phyloP scores from a whole-genome alignment of 2,797 vertebrate genomes.

The Pipistrellus nathusii region DNA sequence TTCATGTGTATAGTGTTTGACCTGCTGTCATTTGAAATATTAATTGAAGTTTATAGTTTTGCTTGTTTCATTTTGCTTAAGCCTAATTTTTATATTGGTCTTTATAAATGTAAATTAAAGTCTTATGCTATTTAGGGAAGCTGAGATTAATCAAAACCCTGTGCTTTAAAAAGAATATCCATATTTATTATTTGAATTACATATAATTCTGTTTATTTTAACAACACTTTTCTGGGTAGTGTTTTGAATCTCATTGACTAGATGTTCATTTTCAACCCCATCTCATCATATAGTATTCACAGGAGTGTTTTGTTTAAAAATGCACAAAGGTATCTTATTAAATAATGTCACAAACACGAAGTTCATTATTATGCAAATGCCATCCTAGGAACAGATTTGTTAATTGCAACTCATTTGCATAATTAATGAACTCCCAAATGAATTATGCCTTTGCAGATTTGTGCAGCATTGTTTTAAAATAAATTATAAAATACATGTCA shows the following conservation, averaged over 20 bases:
- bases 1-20: slow-evolving; percentile 17
- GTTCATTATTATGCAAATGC: slow-evolving; percentile 96
- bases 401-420: slow-evolving; percentile 97
- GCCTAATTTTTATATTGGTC: slow-evolving; percentile 66
- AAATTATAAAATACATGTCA: slow-evolving; percentile 95
- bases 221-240: slow-evolving; percentile 73
- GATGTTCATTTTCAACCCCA: slow-evolving; percentile 82
- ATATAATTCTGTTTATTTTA: slow-evolving; percentile 83
- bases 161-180: slow-evolving; percentile 71
- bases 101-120: slow-evolving; percentile 79
- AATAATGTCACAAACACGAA: slow-evolving; percentile 94
- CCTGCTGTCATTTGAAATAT: slow-evolving; percentile 62
- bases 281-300: slow-evolving; percentile 84
- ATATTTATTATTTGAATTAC: slow-evolving; percentile 80
- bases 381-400: slow-evolving; percentile 94
- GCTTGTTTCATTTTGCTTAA: slow-evolving; percentile 77
- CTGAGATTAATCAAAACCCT: slow-evolving; percentile 75
- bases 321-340: slow-evolving; percentile 94
- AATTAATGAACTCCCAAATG: slow-evolving; percentile 97
- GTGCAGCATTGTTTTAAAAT: slow-evolving; percentile 93
- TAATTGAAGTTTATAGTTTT: slow-evolving; percentile 72
- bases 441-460: slow-evolving; percentile 95
- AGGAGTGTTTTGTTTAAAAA: slow-evolving; percentile 89
- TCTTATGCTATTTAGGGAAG: slow-evolving; percentile 69
- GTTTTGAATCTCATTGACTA: slow-evolving; percentile 81